Evolutionary conservation across 53 echinoderm and acorn worm genomes (phyloP), one percentile per base, ranked within the genome.

Genomic region (Arbacia lixula): DNA sequence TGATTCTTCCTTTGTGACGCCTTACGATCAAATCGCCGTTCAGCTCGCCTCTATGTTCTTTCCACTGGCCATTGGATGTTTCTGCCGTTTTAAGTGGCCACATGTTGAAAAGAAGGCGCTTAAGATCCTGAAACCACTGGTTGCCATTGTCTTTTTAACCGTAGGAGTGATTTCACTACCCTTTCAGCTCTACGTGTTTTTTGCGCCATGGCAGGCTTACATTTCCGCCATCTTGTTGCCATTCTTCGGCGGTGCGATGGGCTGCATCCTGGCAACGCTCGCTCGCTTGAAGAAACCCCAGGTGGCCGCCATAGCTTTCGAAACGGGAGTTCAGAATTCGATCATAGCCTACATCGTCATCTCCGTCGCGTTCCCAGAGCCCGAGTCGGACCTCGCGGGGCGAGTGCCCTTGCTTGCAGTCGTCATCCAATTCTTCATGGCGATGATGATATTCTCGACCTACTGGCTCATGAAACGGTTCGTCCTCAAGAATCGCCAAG

Each of bases 241-340:
- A 1, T 2, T 54, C 3, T 14, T 36, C 28, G 84, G 84, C 20
- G 53, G 33, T 28, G 24, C n/a, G 22, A 5, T 84, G 1, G 84
- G 84, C 5, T 68, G 53, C 35, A 38, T 55, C 33, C 10, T 68
- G 16, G 84, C 67, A 22, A 52, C 9, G 29, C 1, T 84, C 1
- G 51, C 37, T 12, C 67, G 54, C 14, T 28, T 67, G 21, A 37
- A 24, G 37, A 53, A 39, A n/a, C 12, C 68, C 11, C 67, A 84
- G 42, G 19, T 68, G 34, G 28, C 31, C 1, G 49, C 84, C 16
- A 84, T 84, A 24, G 22, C 53, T 6, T 55, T 84, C 21, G 84
- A 84, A 21, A 84, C 84, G 11, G 84, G 84, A 17, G n/a, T 84
- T 4, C 84, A 84, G 39, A 84, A 84, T 28, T 50, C 16, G 2